These are phyloP conservation scores for Nothocercus nigrocapillus DNA, from an alignment of 2,113 vertebrate genomes.

Conservation along the genomic window DNA sequence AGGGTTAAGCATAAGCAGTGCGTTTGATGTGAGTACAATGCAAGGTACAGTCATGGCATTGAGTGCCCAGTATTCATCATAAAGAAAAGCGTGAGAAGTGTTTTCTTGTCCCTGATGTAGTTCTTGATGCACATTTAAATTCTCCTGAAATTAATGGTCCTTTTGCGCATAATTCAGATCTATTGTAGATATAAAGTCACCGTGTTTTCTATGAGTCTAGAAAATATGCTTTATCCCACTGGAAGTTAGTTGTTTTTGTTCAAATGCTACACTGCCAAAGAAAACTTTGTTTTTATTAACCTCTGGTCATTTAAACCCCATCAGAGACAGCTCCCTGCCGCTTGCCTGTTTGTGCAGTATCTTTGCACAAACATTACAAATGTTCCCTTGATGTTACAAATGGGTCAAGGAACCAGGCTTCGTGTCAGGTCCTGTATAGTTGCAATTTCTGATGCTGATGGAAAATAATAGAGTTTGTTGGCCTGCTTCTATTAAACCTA, in stretches of 20 bases:
- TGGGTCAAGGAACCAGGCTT: accelerated
- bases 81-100: neutral
- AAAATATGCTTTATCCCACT: neutral
- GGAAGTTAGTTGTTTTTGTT: neutral
- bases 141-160: neutral
- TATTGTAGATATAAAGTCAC: neutral
- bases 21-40: accelerated
- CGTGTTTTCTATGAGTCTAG: neutral
- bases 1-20: neutral
- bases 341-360: accelerated
- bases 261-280: neutral
- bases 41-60: accelerated
- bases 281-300: neutral
- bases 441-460: neutral
- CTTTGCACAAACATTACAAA: neutral
- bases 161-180: accelerated
- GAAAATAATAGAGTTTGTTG: neutral
- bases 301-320: neutral
- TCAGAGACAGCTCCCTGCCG: neutral
- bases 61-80: neutral
- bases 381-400: neutral
- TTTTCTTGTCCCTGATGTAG: neutral
- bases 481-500: neutral
- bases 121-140: neutral
- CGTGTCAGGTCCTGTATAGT: neutral